Percentiles rank a stretch among this genome's conserved stretches.
These are phyloP conservation scores for Calameuta pallipes DNA, from an alignment of 2,888 invertebrate genomes.

Conservation along the genomic window DNA sequence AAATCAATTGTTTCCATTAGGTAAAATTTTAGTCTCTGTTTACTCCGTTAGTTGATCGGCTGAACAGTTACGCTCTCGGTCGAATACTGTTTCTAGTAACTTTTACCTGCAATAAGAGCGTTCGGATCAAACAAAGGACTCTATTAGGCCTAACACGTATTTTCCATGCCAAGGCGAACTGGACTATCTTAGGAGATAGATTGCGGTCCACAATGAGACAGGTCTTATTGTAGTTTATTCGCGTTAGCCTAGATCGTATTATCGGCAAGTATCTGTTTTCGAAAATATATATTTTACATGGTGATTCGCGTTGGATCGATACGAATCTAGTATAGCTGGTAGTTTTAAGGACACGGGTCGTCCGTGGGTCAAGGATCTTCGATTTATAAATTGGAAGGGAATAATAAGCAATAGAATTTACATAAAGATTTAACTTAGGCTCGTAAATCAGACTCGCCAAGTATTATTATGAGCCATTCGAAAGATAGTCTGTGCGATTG, in stretches of 20 bases:
- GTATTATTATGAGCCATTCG: neutral
- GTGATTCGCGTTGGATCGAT: neutral
- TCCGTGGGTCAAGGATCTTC: neutral
- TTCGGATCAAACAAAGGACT: constrained; percentile 50
- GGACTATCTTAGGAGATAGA: constrained; percentile 54
- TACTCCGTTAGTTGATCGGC: neutral
- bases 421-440: neutral
- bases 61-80: neutral
- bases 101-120: constrained; percentile 30
- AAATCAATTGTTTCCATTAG: neutral
- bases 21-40: neutral
- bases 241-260: constrained; percentile 28
- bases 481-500: neutral
- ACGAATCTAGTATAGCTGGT: neutral
- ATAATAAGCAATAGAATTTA: neutral
- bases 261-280: constrained; percentile 55
- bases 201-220: constrained; percentile 55
- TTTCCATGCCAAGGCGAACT: constrained; percentile 63
- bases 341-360: neutral
- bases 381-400: neutral
- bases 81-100: neutral
- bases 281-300: constrained; percentile 29
- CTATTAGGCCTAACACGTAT: constrained; percentile 46
- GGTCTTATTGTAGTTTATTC: constrained; percentile 52
- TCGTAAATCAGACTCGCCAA: neutral